These are phyloP conservation scores for Phenganax subtilis DNA, from an alignment of 92 coral and sea anemone species.

Conservation along the genomic window DNA sequence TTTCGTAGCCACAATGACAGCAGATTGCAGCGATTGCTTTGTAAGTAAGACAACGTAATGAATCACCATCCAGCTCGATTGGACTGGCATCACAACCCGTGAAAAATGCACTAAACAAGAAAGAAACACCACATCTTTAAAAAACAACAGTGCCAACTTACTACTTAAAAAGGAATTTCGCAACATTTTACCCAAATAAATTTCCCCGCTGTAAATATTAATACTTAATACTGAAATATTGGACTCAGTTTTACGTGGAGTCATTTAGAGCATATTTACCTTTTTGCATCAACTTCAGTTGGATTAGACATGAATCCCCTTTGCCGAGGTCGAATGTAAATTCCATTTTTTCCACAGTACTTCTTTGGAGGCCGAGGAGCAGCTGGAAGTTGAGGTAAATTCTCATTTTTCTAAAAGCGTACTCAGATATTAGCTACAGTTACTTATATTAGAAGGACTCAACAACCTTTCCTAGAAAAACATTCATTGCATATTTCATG, in stretches of 20 bases:
- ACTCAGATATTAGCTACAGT: not conserved
- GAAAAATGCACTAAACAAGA: conserved; percentile 22
- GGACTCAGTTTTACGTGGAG: not conserved
- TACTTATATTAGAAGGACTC: conserved; percentile 9
- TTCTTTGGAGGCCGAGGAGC: conserved; percentile 75
- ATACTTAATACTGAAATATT: not conserved
- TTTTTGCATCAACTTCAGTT: conserved; percentile 12
- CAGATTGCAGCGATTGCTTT: conserved; percentile 90
- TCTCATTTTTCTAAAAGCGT: conserved; percentile 65
- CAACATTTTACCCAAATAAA: no score
- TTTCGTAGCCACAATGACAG: conserved; percentile 86
- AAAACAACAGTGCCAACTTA: not conserved
- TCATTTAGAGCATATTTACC: not conserved
- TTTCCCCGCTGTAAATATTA: no score
- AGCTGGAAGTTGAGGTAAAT: conserved; percentile 65
- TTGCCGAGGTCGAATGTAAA: conserved; percentile 66
- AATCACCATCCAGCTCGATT: conserved; percentile 68
- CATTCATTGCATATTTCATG: no score
- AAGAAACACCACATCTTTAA: not conserved
- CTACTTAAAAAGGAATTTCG: not conserved
- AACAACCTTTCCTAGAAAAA: no score
- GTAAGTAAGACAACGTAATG: conserved; percentile 69
- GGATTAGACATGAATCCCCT: conserved; percentile 35
- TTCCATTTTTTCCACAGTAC: conserved; percentile 68
- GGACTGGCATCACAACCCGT: conserved; percentile 48